These are phyloP conservation scores for Limosa lapponica DNA, from an alignment of 2,797 vertebrate species.

Conservation along the genomic window DNA sequence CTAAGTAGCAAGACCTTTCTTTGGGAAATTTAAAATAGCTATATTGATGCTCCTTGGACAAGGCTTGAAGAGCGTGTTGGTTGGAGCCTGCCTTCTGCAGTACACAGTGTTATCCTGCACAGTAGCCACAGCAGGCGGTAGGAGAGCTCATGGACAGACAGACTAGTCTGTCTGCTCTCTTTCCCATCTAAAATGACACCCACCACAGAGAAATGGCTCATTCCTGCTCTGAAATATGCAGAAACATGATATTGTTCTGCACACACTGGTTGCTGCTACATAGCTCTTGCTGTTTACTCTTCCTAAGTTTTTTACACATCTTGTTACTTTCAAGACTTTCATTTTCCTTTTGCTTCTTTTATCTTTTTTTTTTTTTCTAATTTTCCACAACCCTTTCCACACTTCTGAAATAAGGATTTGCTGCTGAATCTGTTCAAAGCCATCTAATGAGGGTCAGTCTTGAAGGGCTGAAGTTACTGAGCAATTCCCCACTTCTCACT, in stretches of 20 bases:
- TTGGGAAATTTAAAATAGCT: not conserved
- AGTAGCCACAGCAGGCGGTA: accelerated
- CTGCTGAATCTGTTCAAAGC: not conserved
- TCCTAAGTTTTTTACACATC: not conserved
- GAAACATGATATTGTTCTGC: not conserved
- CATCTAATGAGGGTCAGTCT: not conserved
- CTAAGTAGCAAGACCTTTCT: not conserved
- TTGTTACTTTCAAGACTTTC: not conserved
- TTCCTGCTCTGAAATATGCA: not conserved
- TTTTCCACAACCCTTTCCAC: not conserved
- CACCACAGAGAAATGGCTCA: not conserved
- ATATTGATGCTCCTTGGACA: not conserved
- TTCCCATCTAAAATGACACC: not conserved
- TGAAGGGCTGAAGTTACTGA: not conserved
- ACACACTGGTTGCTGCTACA: not conserved
- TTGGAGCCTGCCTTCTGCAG: not conserved
- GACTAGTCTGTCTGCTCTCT: not conserved
- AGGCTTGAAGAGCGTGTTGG: accelerated
- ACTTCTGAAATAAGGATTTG: not conserved
- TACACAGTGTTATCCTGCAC: not conserved
- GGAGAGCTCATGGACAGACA: not conserved
- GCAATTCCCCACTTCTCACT: not conserved
- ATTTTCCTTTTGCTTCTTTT: not conserved
- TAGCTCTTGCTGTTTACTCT: not conserved
- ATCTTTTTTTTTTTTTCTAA: not conserved